Evolutionary conservation across 2,113 vertebrate genomes (phyloP), one percentile per base, ranked within the genome.

Genomic region (Rhabdornis inornatus): DNA sequence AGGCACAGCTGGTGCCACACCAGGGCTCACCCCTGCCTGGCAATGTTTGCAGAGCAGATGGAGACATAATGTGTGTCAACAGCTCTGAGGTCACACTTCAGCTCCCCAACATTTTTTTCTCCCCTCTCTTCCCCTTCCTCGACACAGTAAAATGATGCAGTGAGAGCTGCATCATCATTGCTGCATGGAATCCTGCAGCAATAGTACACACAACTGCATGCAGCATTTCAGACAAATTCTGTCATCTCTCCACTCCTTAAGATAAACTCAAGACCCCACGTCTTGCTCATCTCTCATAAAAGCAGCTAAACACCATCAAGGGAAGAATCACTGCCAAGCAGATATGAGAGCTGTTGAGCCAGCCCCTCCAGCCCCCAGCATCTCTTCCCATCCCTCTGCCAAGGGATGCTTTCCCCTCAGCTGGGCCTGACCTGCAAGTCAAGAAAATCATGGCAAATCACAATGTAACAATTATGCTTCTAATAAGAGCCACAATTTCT

Each of bases 151-250:
- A 37, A 7, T 0, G 0, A 31, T 3, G 39, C 0, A 35, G 28
- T 24, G 31, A 22, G 39, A 47, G 60, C 42, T 53, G 50, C 50
- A 52, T 3, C 45, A 23, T 22, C 6, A 47, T 23, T 47, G 47
- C 47, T 50, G 52, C 5, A 2, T 0, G 1, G 25, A 8, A 1
- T 17, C 33, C 70, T 40, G 49, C 74, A 17, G 22, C 20, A 45
- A 8, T 0, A 35, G n/a, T 0, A 17, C 85, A 13, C 20, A 6
- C 53, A 45, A 2, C 40, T 7, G 1, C 55, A 0, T 1, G 6
- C 39, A 9, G 8, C 49, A 8, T 5, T 45, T 12, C 3, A 3
- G 44, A 55, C n/a, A 9, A 42, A 30, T 14, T 16, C 76, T 57
- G 42, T 3, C 39, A 11, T 5, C 37, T 19, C 45, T 25, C 45